Evolutionary conservation across 1,140 invertebrate species (phyloP), one percentile per base, ranked within the genome.

Genomic region (Nixonia krombeini): DNA sequence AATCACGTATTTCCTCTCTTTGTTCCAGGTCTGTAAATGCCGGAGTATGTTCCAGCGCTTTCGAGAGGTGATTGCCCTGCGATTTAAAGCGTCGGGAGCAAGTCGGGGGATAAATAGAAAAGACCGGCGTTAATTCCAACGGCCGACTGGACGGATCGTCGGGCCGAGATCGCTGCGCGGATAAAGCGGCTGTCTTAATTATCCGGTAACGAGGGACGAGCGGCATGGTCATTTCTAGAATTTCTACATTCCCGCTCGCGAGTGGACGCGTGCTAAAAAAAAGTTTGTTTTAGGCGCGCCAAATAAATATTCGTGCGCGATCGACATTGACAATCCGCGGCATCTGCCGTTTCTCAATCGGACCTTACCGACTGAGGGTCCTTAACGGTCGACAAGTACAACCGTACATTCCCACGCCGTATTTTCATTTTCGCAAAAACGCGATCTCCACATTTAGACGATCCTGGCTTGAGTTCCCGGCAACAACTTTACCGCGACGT

Each of bases 101-200:
- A 45, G 25, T 52, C 53, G 38, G 47, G 38, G 47, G 45, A 66
- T 52, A 63, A 62, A 56, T 52, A 33, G 45, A 50, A 63, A 56
- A 56, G 61, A 61, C 63, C 61, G 55, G 59, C 63, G 63, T 73
- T 73, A 75, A 75, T 53, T 73, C 57, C 57, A 31, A 25, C 33
- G 46, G 55, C 56, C 57, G 61, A 57, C 61, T 56, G 51, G 56
- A 61, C 59, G 56, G 52, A 67, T 62, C 61, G 61, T 40, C 63
- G 25, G 57, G 25, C 58, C 47, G 61, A 45, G 74, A 75, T 76
- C 57, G 52, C 51, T 49, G 61, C 62, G 15, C 63, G 52, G 71
- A 76, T 76, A 75, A 71, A 67, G 51, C 52, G 64, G 29, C 63
- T 49, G 63, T 63, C 63, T 76, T 76, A 76, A 76, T 76, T 75